Evolutionary conservation across 35 echinoderm and acorn worm genomes (phyloP).

Genomic region (Patiria miniata): DNA sequence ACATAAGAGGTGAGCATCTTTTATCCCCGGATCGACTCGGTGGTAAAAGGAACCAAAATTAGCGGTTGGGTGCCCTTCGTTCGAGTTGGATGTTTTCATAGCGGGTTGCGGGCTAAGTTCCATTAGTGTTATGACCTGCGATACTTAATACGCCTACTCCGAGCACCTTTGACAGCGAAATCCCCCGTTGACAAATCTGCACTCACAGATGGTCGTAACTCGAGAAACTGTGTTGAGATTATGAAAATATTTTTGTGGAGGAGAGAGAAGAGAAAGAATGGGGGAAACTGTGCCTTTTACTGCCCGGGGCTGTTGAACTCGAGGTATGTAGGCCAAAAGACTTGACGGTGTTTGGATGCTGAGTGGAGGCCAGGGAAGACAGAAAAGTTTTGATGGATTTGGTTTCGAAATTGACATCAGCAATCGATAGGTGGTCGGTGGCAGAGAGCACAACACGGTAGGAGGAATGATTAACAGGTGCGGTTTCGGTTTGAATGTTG

Average conservation of each 20-base stretch:
- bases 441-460: background rate
- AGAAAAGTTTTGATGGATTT: background rate
- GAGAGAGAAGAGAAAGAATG: background rate
- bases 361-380: background rate
- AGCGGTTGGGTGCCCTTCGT: background rate
- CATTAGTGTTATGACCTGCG: constrained; percentile 11
- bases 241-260: background rate
- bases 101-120: background rate
- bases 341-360: background rate
- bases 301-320: constrained; percentile 12
- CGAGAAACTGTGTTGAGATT: constrained; percentile 20
- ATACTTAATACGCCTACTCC: constrained; percentile 9
- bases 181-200: background rate
- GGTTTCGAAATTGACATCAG: background rate
- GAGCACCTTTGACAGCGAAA: constrained; percentile 4
- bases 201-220: constrained; percentile 10
- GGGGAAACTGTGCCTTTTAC: background rate
- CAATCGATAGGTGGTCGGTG: background rate
- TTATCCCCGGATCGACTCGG: background rate
- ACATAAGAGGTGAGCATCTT: background rate
- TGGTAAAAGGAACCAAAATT: background rate
- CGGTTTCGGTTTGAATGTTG: background rate
- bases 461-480: too few species aligned
- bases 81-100: background rate
- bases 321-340: constrained; percentile 1